These are phyloP conservation scores for Lepas anatifera DNA, from an alignment of 2,888 invertebrate species.

Conservation along the genomic window DNA sequence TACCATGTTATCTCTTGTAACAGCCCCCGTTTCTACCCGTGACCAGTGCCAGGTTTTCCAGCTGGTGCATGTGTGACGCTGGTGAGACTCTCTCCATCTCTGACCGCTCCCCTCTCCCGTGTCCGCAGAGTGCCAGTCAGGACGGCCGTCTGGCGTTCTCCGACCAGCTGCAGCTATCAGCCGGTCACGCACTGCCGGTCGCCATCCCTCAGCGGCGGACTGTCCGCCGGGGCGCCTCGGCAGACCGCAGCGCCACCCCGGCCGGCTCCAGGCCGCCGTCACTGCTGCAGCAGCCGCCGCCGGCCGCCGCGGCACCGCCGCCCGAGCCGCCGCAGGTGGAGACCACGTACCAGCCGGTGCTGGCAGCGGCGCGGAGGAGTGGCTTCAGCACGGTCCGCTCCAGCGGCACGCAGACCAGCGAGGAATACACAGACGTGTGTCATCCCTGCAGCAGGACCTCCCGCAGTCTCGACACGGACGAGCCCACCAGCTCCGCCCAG, in stretches of 20 bases:
- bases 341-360: background rate
- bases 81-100: too few species aligned
- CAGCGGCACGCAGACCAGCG: slow-evolving; percentile 7
- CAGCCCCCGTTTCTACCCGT: too few species aligned
- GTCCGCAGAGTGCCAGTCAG: background rate
- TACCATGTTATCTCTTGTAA: too few species aligned
- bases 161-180: background rate
- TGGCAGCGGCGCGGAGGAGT: background rate
- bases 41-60: too few species aligned
- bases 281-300: background rate
- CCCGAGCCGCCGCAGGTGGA: background rate
- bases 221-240: background rate
- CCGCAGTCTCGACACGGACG: slow-evolving; percentile 8
- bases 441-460: background rate
- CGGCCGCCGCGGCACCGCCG: background rate
- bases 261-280: background rate
- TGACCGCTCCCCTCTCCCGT: background rate
- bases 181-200: background rate
- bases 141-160: slow-evolving; percentile 4
- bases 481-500: background rate
- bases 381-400: background rate
- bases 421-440: slow-evolving; percentile 10
- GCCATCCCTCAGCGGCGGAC: background rate
- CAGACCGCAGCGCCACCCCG: background rate
- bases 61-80: too few species aligned